Base-by-base conservation (phyloP, 2,888 invertebrate genomes). In the Metopia argyrocephala region DNA sequence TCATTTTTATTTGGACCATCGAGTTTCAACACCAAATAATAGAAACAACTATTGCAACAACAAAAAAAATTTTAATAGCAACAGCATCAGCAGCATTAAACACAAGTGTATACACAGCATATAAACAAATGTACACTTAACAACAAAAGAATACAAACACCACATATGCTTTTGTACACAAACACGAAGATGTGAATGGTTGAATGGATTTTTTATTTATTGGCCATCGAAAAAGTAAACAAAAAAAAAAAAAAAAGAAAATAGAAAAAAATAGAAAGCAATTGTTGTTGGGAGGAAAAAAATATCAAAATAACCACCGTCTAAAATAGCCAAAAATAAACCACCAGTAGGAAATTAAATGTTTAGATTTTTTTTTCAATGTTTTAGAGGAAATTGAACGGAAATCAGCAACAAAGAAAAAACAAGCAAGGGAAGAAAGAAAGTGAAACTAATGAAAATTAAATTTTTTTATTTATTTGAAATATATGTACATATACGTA, bases 1-100 rank as follows among this genome's bases (percentile, higher is more conserved):
- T 70, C 25, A 70, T 76, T 76, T n/a, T 79, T 71, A 61, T 71
- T 56, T 71, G 66, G 48, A 71, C 76, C 66, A 68, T 65, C 62
- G 62, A 66, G 65, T 54, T 70, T 70, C 52, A 64, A 70, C 65
- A 78, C 65, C 45, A 71, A 38, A 38, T 57, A 52, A 38, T 20
- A 64, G 15, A 74, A 38, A 69, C 15, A 65, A 52, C 31, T 48
- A 27, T n/a, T 48, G 25, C n/a, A 28, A 31, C 5, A 46, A 25
- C 20, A 48, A 18, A 20, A 56, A 25, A 12, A n/a, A n/a, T n/a
- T n/a, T n/a, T 31, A 31, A 31, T 2, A 1, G 38, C 38, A 3
- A 15, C 31, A 31, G 12, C 31, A 31, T 0, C 2, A 38, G 3
- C 38, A 38, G 38, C 15, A 73, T 18, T n/a, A 25, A 18, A 27